Evolutionary conservation across 2,888 invertebrate species (phyloP), one percentile per base, ranked within the genome.

Genomic region (Harpagoxenus sublaevis): DNA sequence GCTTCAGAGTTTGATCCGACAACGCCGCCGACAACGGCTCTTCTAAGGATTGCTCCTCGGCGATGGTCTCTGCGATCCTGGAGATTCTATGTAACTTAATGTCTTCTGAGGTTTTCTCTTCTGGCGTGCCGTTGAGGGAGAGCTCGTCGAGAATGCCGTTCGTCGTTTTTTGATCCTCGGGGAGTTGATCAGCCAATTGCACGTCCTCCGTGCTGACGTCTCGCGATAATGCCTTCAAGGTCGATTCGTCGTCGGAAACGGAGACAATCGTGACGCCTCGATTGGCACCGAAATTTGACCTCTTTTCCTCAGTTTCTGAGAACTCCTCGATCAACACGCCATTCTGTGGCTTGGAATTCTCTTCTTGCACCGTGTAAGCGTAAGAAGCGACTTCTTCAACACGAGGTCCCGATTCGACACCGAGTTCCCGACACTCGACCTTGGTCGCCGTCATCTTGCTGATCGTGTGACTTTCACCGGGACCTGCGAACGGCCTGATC

Each of bases 221-320:
- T 83, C 96, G 94, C 0, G 96, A 96, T 79, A 96, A 96, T 28
- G 96, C 96, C 75, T 96, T 96, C 94, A 96, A 95, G 63, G 96
- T 96, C 87, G 95, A 95, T 39, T 97, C 97, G 88, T 97, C 97
- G 93, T 97, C 97, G 1, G 97, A 97, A 48, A 97, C 95, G 0
- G 97, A 97, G 86, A 96, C 96, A n/a, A 97, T 97, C 0, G 97
- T 97, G n/a, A 97, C 94, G 4, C 96, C 96, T 88, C 97, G 95
- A 90, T 96, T 96, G 0, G 95, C 93, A 8, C 91, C 88, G 5
- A 95, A 93, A 86, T 91, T 95, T 3, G 93, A 86, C 92, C 94
- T 93, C 92, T 94, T 63, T 92, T 95, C 92, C 92, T 96, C 94
- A 90, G 96, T 92, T 93, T 96, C 94, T n/a, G 94, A 95, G 88